Evolutionary conservation across 1,140 invertebrate species (phyloP).

Genomic region (Stegodyphus mimosarum): DNA sequence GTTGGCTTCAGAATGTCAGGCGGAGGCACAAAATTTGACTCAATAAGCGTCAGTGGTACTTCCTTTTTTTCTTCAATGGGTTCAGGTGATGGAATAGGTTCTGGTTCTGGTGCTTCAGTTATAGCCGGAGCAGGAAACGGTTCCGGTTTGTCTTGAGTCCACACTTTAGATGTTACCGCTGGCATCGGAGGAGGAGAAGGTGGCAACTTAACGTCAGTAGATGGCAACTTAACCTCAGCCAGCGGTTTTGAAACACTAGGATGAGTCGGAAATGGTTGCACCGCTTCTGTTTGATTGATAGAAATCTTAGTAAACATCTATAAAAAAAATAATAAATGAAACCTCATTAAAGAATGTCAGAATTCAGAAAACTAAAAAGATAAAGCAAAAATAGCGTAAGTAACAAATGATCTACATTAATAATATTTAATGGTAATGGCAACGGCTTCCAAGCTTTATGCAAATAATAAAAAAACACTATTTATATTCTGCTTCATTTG

Average conservation of each 20-base stretch:
- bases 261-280: background rate
- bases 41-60: background rate
- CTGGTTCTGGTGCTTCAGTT: slow-evolving; percentile 29
- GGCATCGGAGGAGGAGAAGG: slow-evolving; percentile 24
- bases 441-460: too few species aligned
- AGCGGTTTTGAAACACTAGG: slow-evolving; percentile 4
- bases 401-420: too few species aligned
- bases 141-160: slow-evolving; percentile 35
- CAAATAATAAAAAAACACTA: too few species aligned
- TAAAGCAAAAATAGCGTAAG: too few species aligned
- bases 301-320: slow-evolving; percentile 46
- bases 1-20: background rate
- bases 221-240: slow-evolving; percentile 10
- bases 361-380: too few species aligned
- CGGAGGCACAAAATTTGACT: background rate
- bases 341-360: too few species aligned
- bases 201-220: slow-evolving; percentile 9
- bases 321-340: background rate
- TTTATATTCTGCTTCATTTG: too few species aligned
- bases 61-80: slow-evolving; percentile 6
- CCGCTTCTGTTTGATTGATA: background rate
- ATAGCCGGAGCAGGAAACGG: slow-evolving; percentile 22
- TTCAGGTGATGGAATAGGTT: slow-evolving; percentile 37
- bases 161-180: slow-evolving; percentile 42
- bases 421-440: too few species aligned